Evolutionary conservation across 2,888 invertebrate genomes (phyloP).

Genomic region (Bruchidius siliquastri): DNA sequence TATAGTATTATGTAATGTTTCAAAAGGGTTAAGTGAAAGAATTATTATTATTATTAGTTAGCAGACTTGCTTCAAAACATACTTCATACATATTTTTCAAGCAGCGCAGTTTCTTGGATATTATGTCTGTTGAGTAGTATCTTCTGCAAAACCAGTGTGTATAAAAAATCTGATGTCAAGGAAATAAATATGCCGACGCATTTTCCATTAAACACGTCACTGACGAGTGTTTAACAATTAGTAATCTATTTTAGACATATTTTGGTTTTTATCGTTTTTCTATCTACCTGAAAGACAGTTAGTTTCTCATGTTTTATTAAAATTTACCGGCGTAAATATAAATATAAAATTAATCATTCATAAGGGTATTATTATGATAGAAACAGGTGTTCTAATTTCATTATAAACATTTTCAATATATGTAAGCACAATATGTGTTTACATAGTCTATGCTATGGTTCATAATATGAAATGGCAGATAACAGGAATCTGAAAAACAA

Average conservation of each 20-base stretch:
- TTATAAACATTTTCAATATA: background rate
- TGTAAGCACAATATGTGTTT: background rate
- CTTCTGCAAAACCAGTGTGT: background rate
- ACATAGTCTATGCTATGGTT: background rate
- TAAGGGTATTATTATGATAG: background rate
- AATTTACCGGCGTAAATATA: background rate
- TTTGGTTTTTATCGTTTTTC: background rate
- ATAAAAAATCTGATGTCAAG: too few species aligned
- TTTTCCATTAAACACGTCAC: too few species aligned
- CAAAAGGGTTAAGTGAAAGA: too few species aligned
- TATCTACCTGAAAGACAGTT: too few species aligned
- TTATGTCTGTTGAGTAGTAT: too few species aligned
- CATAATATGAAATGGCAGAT: background rate
- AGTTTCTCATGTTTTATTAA: background rate
- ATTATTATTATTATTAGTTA: too few species aligned
- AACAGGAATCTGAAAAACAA: background rate
- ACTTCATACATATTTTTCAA: too few species aligned
- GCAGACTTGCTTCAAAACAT: too few species aligned
- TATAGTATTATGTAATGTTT: too few species aligned
- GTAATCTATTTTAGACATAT: background rate
- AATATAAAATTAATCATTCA: background rate
- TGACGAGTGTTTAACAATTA: too few species aligned
- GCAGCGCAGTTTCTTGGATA: too few species aligned
- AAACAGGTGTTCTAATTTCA: background rate
- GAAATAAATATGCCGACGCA: too few species aligned